Evolutionary conservation across 2,113 vertebrate genomes (phyloP), one percentile per base, ranked within the genome.

Genomic region (Lasiurus cinereus): DNA sequence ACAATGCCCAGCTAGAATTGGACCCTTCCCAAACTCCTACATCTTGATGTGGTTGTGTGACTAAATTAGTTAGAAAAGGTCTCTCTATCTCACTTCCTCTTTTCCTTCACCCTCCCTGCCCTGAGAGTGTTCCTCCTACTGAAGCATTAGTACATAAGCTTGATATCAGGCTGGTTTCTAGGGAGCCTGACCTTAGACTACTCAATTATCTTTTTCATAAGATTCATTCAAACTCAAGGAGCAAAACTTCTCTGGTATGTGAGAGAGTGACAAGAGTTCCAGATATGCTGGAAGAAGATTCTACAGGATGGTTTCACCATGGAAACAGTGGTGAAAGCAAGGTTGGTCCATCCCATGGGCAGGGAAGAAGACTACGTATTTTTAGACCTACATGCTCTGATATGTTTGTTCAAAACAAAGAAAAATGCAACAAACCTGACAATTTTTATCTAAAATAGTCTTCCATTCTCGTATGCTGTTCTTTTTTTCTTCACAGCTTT

Each of bases 401-500:
- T 73, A 19, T 10, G 19, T 91, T 84, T 93, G 46, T 76, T 56
- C 72, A 72, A 54, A 86, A 92, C 16, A 84, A 95, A 82, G 1
- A 90, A 46, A 94, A 24, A n/a, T 31, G 74, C 3, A 85, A 56
- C 70, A 54, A 56, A 24, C 56, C n/a, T 86, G 9, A 15, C 18
- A 82, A 36, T 27, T 77, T 93, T 89, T 88, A n/a, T 48, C 9
- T 46, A 12, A 83, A 88, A 76, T 27, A 72, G 19, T 56, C 33
- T 80, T 54, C 14, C 18, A 2, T 39, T 33, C 52, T 88, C 24
- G 84, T 76, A 62, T 29, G 92, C 14, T 52, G 21, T 27, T 87
- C 7, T 83, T 33, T 83, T 94, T 95, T 84, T 12, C 56, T 85
- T 77, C 36, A 82, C 36, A 46, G 18, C 21, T 88, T 93, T 66